A percentile compares a stretch with the other conserved stretches of the same genome.
Conservation (phyloP, 2,888 invertebrate species). For the Dioctria linearis region DNA sequence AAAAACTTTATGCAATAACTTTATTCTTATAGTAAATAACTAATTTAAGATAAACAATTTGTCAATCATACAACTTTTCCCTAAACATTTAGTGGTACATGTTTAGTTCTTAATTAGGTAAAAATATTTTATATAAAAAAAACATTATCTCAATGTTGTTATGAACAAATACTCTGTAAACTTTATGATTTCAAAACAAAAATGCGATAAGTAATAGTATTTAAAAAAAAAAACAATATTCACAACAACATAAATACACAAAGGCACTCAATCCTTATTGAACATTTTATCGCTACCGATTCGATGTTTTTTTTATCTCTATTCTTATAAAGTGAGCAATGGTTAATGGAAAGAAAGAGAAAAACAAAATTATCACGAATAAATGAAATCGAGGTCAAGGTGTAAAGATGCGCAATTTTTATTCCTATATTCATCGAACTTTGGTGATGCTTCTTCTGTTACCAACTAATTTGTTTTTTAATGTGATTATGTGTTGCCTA, state of each 20-base stretch:
- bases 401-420: not conserved
- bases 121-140: conserved; percentile 24
- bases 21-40: conserved; percentile 32
- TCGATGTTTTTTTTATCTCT: not conserved
- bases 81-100: not conserved
- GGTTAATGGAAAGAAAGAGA: not conserved
- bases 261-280: conserved; percentile 38
- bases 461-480: not conserved
- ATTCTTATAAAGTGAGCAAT: not conserved
- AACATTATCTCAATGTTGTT: conserved; percentile 14
- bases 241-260: conserved; percentile 25
- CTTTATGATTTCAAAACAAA: not conserved
- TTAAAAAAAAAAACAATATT: conserved; percentile 27
- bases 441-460: not conserved
- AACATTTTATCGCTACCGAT: not conserved
- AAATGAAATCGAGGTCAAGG: not conserved
- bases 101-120: not conserved
- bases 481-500: not conserved
- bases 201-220: not conserved
- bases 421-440: not conserved
- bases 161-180: conserved; percentile 10
- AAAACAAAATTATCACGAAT: conserved; percentile 15
- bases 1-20: conserved; percentile 19
- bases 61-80: conserved; percentile 7
- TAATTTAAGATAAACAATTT: conserved; percentile 38